phyloP scores from a whole-genome alignment of 2,113 vertebrate species.

The Hypocryptadius cinnamomeus region DNA sequence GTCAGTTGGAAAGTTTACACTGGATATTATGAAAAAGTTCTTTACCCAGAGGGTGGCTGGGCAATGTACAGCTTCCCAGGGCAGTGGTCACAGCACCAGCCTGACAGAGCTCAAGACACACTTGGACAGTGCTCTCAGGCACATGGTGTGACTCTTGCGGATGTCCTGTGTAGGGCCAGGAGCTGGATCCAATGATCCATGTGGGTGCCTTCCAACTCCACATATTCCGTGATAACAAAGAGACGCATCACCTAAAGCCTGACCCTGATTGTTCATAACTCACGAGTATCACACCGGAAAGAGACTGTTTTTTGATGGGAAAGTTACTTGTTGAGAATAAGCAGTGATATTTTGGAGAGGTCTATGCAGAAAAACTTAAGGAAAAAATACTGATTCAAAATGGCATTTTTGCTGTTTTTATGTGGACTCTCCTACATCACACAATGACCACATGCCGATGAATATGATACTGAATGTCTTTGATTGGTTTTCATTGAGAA shows the following conservation, averaged over 20 bases:
- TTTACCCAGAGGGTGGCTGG: not conserved
- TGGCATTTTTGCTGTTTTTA: not conserved
- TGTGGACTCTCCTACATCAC: not conserved
- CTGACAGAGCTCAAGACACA: not conserved
- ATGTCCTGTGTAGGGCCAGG: not conserved
- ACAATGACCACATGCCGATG: not conserved
- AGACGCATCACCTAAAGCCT: not conserved
- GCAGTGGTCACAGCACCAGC: not conserved
- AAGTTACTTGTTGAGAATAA: not conserved
- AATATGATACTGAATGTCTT: not conserved
- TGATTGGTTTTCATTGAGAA: not conserved
- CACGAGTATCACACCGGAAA: not conserved
- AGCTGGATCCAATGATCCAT: not conserved
- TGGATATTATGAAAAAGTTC: not conserved
- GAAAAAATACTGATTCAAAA: not conserved
- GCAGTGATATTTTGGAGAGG: not conserved
- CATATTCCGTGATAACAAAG: not conserved
- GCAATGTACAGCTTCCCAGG: not conserved
- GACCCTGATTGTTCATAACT: not conserved
- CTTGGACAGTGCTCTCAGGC: not conserved
- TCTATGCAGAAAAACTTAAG: not conserved
- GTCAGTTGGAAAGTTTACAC: fast-evolving
- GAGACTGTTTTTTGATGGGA: not conserved
- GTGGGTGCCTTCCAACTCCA: not conserved
- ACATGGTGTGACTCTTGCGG: not conserved